phyloP scores from a whole-genome alignment of 2,888 invertebrate genomes.

The Tetragonisca angustula region DNA sequence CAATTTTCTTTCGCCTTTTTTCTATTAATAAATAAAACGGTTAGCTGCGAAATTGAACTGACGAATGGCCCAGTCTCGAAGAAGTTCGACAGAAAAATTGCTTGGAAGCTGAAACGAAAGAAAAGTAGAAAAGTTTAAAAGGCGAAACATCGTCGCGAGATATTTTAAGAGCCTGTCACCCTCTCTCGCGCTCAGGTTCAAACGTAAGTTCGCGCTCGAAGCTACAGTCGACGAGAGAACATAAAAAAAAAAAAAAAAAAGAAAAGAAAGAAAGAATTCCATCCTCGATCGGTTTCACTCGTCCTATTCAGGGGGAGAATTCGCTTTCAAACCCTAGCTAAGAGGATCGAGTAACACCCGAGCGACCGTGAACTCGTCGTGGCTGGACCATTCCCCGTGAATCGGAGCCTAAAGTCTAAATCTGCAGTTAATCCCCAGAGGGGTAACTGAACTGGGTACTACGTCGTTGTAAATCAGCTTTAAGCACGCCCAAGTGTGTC shows the following conservation, averaged over 20 bases:
- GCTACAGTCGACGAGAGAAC: not conserved
- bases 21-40: not conserved
- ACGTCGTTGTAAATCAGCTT: constrained; percentile 15
- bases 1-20: not conserved
- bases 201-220: not conserved
- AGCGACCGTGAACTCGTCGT: constrained; percentile 15
- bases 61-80: not conserved
- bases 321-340: not conserved
- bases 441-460: constrained; percentile 3
- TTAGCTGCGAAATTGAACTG: not conserved
- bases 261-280: not conserved
- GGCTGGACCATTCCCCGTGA: constrained; percentile 26
- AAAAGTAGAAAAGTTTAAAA: too few species aligned
- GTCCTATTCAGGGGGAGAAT: not conserved
- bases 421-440: constrained; percentile 22
- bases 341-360: not conserved
- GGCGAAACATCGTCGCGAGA: too few species aligned
- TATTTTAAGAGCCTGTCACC: too few species aligned
- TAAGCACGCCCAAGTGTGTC: constrained; percentile 29
- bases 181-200: too few species aligned
- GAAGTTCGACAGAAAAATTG: not conserved
- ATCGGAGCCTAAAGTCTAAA: constrained; percentile 6
- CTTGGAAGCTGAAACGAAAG: too few species aligned
- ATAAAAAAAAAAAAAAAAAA: too few species aligned
- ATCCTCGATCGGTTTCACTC: not conserved